Base-by-base conservation (phyloP, 1,140 invertebrate species). In the Bombus superbus region DNA sequence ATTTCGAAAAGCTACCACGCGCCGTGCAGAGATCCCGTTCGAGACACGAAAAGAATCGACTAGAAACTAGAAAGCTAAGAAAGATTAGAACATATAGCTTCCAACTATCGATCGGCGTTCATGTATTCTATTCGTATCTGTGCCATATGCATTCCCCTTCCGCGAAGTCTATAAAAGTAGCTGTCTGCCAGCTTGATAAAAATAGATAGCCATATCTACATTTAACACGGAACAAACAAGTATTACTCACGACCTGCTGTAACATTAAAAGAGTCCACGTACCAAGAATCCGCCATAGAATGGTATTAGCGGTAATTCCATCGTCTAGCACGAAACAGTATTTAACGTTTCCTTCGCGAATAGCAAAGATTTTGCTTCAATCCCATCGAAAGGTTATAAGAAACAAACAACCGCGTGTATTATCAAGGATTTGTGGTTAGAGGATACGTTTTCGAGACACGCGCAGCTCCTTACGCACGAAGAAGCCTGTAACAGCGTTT, bases 151-250 rank as follows among this genome's bases (percentile, higher is more conserved):
- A 35, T 57, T 38, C 22, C 6, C 22, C 28, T 85, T 85, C 83
- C 57, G 40, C 42, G 83, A 80, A 64, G 38, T 64, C 68, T 80
- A 73, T 73, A 64, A 85, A 85, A 85, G 68, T 62, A 57, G 3
- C 25, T 38, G 32, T 9, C 6, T 15, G 44, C 11, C 9, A 3
- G 10, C 28, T 9, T 1, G 32, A 5, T 64, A 80, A 73, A 80
- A 85, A 85, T 85, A 80, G 32, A 3, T 40, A 1, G 5, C 1
- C 15, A 11, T 22, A 25, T 72, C 28, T 35, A 47, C 47, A 53
- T 73, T 85, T 85, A 80, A 47, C 76, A 38, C 28, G 64, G 53
- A 84, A 80, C 35, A 62, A 62, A 62, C 59, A 10, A 59, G 22
- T 28, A 28, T n/a, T 72, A 64, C 32, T 42, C 72, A 64, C 59